Evolutionary conservation across 23 tunicate genomes (phyloP).

Genomic region (Halocynthia aurantium): DNA sequence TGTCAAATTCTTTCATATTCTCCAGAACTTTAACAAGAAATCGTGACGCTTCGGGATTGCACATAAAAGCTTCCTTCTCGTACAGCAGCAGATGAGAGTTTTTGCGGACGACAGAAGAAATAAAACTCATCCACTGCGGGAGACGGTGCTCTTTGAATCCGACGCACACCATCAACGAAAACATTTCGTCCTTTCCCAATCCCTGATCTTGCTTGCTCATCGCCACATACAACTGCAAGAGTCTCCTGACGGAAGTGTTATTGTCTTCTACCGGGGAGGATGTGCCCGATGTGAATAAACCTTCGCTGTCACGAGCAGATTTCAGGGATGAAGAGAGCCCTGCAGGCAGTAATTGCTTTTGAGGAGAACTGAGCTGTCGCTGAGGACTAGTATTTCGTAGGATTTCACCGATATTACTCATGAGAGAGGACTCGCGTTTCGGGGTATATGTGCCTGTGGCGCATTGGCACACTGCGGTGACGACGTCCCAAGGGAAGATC

Average conservation of each 20-base stretch:
- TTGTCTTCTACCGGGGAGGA: too few relatives aligned
- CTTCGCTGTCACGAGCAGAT: not conserved
- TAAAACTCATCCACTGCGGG: slow-evolving; percentile 53
- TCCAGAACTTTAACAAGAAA: slow-evolving; percentile 39
- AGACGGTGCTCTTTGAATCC: slow-evolving; percentile 46
- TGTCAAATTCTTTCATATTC: slow-evolving; percentile 34
- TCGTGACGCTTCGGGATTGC: slow-evolving; percentile 39
- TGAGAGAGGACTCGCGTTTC: slow-evolving; percentile 1
- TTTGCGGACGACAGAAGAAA: slow-evolving; percentile 31
- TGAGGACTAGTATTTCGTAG: slow-evolving; percentile 13
- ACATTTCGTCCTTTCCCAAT: slow-evolving; percentile 86
- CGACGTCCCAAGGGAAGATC: slow-evolving; percentile 57
- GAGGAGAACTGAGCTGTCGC: not conserved
- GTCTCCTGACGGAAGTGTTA: not conserved
- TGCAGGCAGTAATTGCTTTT: not conserved
- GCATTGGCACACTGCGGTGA: slow-evolving; percentile 25
- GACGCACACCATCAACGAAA: slow-evolving; percentile 46
- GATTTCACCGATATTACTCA: not conserved
- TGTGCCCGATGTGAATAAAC: too few relatives aligned
- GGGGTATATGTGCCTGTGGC: slow-evolving; percentile 7
- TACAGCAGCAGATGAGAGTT: slow-evolving; percentile 17
- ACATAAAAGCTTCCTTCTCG: slow-evolving; percentile 53
- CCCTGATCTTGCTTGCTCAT: slow-evolving; percentile 13
- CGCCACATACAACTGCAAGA: not conserved
- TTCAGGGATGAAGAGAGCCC: not conserved